Percentiles rank a stretch among this genome's conserved stretches.
phyloP scores from a whole-genome alignment of 2,888 invertebrate species.

The Neocrepidodera transversa region DNA sequence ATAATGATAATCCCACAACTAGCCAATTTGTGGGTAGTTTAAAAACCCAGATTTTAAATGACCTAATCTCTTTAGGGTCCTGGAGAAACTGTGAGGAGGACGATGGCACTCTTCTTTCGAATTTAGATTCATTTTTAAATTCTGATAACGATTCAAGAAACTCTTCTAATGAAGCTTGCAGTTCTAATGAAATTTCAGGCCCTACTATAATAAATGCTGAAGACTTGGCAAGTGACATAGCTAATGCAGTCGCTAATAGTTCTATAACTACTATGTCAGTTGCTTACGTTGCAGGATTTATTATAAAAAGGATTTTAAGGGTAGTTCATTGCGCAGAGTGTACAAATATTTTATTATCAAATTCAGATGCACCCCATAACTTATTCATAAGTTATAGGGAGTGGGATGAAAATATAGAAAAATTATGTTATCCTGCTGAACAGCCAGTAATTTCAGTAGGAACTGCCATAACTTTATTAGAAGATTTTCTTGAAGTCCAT shows the following conservation, averaged over 20 bases:
- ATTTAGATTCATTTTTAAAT: not conserved
- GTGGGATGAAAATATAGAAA: constrained; percentile 5
- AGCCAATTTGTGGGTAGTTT: constrained; percentile 5
- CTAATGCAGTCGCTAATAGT: not conserved
- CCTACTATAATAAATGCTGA: not conserved
- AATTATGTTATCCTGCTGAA: constrained; percentile 14
- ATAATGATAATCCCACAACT: too few species aligned
- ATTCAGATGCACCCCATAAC: not conserved
- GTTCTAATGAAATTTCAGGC: not conserved
- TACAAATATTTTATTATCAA: not conserved
- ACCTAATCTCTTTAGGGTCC: constrained; percentile 4
- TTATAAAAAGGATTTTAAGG: not conserved
- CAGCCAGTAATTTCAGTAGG: constrained; percentile 13
- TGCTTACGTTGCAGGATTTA: constrained; percentile 5
- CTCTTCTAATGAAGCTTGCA: not conserved
- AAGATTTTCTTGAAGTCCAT: not conserved
- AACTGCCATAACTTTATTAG: too few species aligned
- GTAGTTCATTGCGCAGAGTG: not conserved
- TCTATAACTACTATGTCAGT: constrained; percentile 1
- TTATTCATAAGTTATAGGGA: not conserved
- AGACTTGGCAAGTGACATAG: not conserved
- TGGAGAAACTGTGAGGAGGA: constrained; percentile 9
- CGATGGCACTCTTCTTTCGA: constrained; percentile 8
- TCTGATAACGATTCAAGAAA: not conserved
- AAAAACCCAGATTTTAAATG: constrained; percentile 15